Evolutionary conservation across 2,888 invertebrate genomes (phyloP).

Genomic region (Plagodis pulveraria): DNA sequence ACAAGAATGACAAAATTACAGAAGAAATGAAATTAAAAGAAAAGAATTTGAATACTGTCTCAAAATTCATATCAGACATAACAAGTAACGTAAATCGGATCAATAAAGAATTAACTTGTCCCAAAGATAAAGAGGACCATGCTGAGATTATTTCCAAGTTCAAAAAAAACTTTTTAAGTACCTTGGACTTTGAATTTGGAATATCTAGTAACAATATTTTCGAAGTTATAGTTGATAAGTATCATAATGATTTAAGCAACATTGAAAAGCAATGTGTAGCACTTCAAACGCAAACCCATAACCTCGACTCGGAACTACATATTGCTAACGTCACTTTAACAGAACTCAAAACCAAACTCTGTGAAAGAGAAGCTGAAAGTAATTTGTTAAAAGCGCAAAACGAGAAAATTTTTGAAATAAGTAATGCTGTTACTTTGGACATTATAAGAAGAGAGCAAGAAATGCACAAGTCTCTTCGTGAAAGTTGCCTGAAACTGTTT

Average conservation of each 20-base stretch:
- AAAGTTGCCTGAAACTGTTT: conserved; percentile 53
- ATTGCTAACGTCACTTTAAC: conserved; percentile 54
- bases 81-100: conserved; percentile 50
- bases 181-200: conserved; percentile 61
- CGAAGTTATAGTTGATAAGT: conserved; percentile 52
- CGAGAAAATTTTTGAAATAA: conserved; percentile 66
- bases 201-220: conserved; percentile 53
- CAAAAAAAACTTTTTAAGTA: conserved; percentile 57
- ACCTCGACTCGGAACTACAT: conserved; percentile 50
- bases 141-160: conserved; percentile 46
- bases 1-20: conserved; percentile 47
- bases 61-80: conserved; percentile 48
- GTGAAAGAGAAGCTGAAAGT: conserved; percentile 62
- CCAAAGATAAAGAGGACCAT: conserved; percentile 32
- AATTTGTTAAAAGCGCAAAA: conserved; percentile 61
- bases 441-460: conserved; percentile 64
- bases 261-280: conserved; percentile 34
- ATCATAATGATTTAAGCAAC: conserved; percentile 48
- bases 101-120: conserved; percentile 37
- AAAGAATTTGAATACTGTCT: conserved; percentile 44
- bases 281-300: conserved; percentile 50
- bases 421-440: conserved; percentile 67
- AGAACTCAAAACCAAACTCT: conserved; percentile 55
- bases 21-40: conserved; percentile 55
- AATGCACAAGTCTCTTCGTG: conserved; percentile 50